These are phyloP conservation scores for Acanthaster planci DNA, from an alignment of 35 echinoderm and acorn worm genomes.

Conservation along the genomic window DNA sequence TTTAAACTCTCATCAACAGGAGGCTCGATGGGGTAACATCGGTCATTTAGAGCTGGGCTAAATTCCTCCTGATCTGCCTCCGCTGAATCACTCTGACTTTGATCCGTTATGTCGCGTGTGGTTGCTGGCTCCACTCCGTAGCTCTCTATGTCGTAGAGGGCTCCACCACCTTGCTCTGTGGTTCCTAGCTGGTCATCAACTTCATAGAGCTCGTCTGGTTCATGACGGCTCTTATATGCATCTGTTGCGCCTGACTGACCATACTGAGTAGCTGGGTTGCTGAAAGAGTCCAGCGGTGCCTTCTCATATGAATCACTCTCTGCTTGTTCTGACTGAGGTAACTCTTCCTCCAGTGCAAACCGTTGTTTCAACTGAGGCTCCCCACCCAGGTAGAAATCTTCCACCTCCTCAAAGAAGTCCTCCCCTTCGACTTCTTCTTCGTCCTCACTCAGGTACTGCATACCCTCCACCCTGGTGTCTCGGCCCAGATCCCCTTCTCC, in stretches of 20 bases:
- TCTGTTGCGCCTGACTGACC: constrained; percentile 14
- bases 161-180: neutral
- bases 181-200: constrained; percentile 12
- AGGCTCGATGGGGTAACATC: neutral
- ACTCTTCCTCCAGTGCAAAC: constrained; percentile 25
- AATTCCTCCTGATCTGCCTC: constrained; percentile 76
- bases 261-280: constrained; percentile 29
- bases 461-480: constrained; percentile 24
- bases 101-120: constrained; percentile 8
- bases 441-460: constrained; percentile 56
- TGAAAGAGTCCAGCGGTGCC: neutral
- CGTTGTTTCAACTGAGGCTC: constrained; percentile 53
- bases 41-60: neutral
- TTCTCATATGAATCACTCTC: constrained; percentile 34
- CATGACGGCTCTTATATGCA: neutral
- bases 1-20: neutral
- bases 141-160: constrained; percentile 28
- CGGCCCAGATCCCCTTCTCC: neutral
- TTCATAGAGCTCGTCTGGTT: constrained; percentile 25
- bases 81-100: constrained; percentile 66
- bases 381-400: constrained; percentile 27
- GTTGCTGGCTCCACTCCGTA: neutral
- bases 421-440: constrained; percentile 50
- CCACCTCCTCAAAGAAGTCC: constrained; percentile 66
- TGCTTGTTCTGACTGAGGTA: constrained; percentile 51